These are phyloP conservation scores for Equus przewalskii DNA, from an alignment of 2,113 vertebrate genomes.

Conservation along the genomic window DNA sequence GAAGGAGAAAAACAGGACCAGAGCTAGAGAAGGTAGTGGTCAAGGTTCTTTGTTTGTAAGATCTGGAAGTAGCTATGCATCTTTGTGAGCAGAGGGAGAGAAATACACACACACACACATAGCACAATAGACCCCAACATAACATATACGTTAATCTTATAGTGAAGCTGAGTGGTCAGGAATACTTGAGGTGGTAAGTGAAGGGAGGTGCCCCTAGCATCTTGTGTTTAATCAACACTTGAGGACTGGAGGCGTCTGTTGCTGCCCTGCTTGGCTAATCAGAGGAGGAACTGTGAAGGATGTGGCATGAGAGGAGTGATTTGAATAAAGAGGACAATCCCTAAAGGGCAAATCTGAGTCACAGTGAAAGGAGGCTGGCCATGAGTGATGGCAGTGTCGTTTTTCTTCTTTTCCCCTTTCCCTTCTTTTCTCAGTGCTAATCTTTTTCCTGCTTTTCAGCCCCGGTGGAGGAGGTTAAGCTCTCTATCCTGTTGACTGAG, in stretches of 20 bases:
- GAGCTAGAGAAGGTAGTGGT: not conserved
- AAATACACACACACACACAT: not conserved
- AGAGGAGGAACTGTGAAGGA: not conserved
- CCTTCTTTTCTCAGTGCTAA: not conserved
- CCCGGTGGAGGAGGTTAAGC: conserved; percentile 54
- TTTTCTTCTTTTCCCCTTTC: not conserved
- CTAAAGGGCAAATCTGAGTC: not conserved
- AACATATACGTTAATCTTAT: not conserved
- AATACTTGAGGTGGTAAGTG: not conserved
- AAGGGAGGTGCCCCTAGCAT: not conserved
- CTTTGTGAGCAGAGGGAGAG: not conserved
- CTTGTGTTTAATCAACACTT: not conserved
- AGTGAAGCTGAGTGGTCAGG: not conserved
- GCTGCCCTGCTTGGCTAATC: not conserved
- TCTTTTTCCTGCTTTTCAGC: conserved; percentile 65
- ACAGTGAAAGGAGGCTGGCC: not conserved
- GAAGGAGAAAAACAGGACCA: not conserved
- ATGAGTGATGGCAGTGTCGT: accelerated
- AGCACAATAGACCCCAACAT: not conserved
- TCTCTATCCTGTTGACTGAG: not conserved
- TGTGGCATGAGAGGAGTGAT: not conserved
- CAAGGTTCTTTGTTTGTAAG: not conserved
- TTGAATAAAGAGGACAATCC: not conserved
- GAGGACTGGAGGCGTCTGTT: not conserved
- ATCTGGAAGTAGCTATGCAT: not conserved